Percentiles rank a stretch among this genome's conserved stretches.
Evolutionary conservation across 1,140 invertebrate species (phyloP).

Genomic region (Euwallacea fornicatus): DNA sequence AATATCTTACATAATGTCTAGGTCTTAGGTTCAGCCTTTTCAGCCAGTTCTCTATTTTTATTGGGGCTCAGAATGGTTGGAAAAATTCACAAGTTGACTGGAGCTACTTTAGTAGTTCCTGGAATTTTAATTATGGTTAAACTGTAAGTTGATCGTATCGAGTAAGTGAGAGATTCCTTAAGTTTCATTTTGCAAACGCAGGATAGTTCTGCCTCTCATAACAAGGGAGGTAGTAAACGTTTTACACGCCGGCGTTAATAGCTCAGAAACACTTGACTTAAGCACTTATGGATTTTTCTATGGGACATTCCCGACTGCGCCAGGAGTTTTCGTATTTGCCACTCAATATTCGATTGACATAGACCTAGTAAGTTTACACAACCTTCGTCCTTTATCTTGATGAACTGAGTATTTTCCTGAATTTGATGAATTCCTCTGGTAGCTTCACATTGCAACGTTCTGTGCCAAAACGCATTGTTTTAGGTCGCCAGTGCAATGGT

Average conservation of each 20-base stretch:
- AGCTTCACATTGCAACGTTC: background rate
- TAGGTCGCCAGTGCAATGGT: constrained; percentile 91
- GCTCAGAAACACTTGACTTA: constrained; percentile 74
- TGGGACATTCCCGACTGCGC: constrained; percentile 93
- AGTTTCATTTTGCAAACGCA: constrained; percentile 50
- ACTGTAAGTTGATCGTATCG: constrained; percentile 66
- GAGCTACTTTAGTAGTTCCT: constrained; percentile 76
- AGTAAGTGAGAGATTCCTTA: background rate
- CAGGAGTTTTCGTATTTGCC: constrained; percentile 93
- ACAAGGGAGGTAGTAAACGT: constrained; percentile 83
- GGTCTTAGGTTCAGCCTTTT: constrained; percentile 86
- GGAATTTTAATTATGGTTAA: constrained; percentile 87
- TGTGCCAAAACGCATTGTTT: constrained; percentile 15
- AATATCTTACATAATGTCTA: constrained; percentile 45
- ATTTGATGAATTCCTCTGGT: background rate
- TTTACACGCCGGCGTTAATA: constrained; percentile 67
- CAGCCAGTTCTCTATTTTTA: constrained; percentile 86
- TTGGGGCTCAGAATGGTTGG: constrained; percentile 93
- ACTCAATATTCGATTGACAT: constrained; percentile 83
- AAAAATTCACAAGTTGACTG: constrained; percentile 75
- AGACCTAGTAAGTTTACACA: constrained; percentile 69
- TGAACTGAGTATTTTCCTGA: background rate
- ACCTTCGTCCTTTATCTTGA: background rate
- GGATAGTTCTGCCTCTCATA: constrained; percentile 82
- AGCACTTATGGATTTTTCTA: constrained; percentile 95